Evolutionary conservation across 2,797 vertebrate genomes (phyloP), one percentile per base, ranked within the genome.

Genomic region (Siniperca scherzeri): DNA sequence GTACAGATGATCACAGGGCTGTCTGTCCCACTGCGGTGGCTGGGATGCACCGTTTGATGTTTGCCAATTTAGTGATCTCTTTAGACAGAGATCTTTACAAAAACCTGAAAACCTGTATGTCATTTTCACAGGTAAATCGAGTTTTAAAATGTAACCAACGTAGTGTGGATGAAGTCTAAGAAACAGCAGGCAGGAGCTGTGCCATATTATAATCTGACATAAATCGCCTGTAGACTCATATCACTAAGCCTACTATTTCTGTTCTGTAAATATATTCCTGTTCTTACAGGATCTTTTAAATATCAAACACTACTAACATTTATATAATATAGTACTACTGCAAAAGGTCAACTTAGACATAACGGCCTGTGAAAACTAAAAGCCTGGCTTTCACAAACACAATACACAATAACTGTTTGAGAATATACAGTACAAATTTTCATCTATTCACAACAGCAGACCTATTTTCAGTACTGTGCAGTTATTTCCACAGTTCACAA

Each of bases 361-460:
- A 19, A 27, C 3, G 0, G 4, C 3, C 7, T 8, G 25, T 44
- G 17, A 0, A 0, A 14, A 30, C 19, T 25, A 10, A 44, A 30
- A 22, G 4, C 13, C 4, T 14, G 21, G 4, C 3, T 61, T 60
- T 52, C 5, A 38, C 57, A 38, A 36, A n/a, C 12, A 3, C 11
- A 61, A 61, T 48, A n/a, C 12, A 3, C 11, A 61, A 61, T 9
- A 46, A 46, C 8, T 17, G 10, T 44, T 33, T 53, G 17, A 27
- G 5, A 8, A 59, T 46, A 60, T 48, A 70, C 1, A 3, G 19
- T 27, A 71, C 40, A 46, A 42, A 65, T 25, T 5, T 38, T 27
- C 21, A 36, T 59, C 21, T 46, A 46, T 46, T 57, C 42, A 50
- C 25, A 77, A 27, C 55, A 46, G 12, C 40, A 48, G 27, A 48